Evolutionary conservation across 2,888 invertebrate genomes (phyloP), one percentile per base, ranked within the genome.

Genomic region (Malachius bipustulatus): DNA sequence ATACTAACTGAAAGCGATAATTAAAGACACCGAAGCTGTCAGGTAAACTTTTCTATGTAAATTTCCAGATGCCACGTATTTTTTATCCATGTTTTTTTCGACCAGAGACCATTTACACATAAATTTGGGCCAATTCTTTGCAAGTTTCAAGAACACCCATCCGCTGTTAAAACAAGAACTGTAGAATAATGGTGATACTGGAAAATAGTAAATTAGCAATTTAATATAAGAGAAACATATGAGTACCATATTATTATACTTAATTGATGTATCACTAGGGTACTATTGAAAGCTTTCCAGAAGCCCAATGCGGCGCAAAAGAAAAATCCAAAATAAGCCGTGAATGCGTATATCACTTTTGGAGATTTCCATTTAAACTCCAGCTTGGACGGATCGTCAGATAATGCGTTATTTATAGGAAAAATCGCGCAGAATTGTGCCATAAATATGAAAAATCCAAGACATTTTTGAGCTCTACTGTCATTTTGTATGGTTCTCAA

Each of bases 41-140:
- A 8, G 6, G 24, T 19, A 8, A 19, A 19, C n/a, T 19, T n/a
- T 19, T 19, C n/a, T n/a, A 8, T n/a, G 24, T n/a, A 19, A 19
- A 19, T n/a, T n/a, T n/a, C n/a, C n/a, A n/a, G n/a, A n/a, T n/a
- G n/a, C n/a, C n/a, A n/a, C n/a, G n/a, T 19, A 19, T n/a, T n/a
- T 19, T n/a, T 19, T 6, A 19, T 19, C 24, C 24, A 19, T 19
- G n/a, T 19, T n/a, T 19, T 19, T 6, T 19, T 19, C 24, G n/a
- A 19, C 6, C 6, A 6, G 6, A 19, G 6, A 19, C 24, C 6
- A n/a, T 8, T 19, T 19, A 19, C n/a, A 6, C n/a, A 19, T 6
- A 19, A 19, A 19, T n/a, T 19, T 19, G n/a, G 24, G 24, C 24
- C 24, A 19, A 8, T n/a, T 19, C n/a, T 19, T 19, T 19, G 24